These are phyloP conservation scores for Drosophila bocki DNA, from an alignment of 1,140 invertebrate genomes.

Conservation along the genomic window DNA sequence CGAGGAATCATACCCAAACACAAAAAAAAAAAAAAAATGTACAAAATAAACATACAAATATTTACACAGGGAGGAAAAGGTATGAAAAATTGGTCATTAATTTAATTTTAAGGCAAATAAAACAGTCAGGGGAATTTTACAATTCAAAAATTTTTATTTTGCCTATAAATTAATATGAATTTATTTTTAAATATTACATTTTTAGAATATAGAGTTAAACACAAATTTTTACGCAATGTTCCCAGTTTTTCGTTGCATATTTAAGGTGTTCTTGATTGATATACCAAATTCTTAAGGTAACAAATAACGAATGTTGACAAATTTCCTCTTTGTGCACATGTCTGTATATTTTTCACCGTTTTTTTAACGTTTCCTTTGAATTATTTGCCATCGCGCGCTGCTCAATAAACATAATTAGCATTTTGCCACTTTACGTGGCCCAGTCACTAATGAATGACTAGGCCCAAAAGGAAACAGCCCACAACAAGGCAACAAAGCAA, in stretches of 20 bases:
- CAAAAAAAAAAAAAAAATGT: conserved; percentile 9
- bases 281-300: not conserved
- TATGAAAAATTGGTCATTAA: not conserved
- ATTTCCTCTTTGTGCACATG: conserved; percentile 14
- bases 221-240: too few species aligned
- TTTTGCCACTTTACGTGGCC: conserved; percentile 76
- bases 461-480: conserved; percentile 45
- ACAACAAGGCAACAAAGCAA: conserved; percentile 14
- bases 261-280: not conserved
- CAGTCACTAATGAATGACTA: conserved; percentile 73
- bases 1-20: conserved; percentile 12
- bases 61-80: conserved; percentile 4
- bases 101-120: not conserved
- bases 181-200: not conserved
- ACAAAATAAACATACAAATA: conserved; percentile 18
- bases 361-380: conserved; percentile 29
- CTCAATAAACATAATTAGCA: conserved; percentile 83
- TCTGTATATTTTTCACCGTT: conserved; percentile 12
- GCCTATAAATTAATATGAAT: not conserved
- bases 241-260: not conserved
- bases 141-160: not conserved
- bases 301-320: not conserved
- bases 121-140: not conserved
- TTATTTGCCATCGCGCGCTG: conserved; percentile 50
- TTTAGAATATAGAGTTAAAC: not conserved